These are phyloP conservation scores for Oenanthe melanoleuca DNA, from an alignment of 2,113 vertebrate species.

Conservation along the genomic window DNA sequence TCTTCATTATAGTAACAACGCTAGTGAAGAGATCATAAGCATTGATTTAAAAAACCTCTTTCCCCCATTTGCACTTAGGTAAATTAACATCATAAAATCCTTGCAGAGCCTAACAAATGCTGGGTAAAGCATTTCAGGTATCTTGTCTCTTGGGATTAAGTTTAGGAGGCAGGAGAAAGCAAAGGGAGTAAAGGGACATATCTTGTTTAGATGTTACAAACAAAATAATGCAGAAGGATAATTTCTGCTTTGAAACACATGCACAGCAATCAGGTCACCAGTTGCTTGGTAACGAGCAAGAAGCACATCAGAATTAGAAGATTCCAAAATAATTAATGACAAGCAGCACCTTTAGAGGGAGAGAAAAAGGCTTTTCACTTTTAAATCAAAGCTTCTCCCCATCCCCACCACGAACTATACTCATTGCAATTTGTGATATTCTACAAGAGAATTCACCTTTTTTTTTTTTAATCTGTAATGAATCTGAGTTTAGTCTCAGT, in stretches of 20 bases:
- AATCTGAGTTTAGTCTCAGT: background rate
- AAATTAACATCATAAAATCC: background rate
- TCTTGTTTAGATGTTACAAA: constrained; percentile 3
- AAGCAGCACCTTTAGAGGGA: constrained; percentile 61
- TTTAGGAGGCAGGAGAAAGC: background rate
- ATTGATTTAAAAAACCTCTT: constrained; percentile 9
- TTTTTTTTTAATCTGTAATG: background rate
- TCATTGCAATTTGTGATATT: background rate
- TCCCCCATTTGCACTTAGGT: background rate
- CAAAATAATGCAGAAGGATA: constrained; percentile 9
- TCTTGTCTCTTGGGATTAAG: background rate
- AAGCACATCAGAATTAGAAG: constrained; percentile 48
- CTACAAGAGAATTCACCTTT: background rate
- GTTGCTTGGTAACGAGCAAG: constrained; percentile 66
- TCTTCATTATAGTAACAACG: background rate
- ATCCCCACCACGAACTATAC: background rate
- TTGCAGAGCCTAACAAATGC: background rate
- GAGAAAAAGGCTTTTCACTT: constrained; percentile 46
- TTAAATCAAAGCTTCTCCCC: constrained; percentile 14
- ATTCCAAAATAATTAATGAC: constrained; percentile 55
- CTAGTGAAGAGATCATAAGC: background rate
- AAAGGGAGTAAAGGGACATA: background rate
- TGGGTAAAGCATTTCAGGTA: background rate
- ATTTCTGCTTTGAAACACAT: constrained; percentile 50
- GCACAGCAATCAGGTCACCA: constrained; percentile 25